Evolutionary conservation across 2,797 vertebrate species (phyloP).

Genomic region (Anisognathus igniventris): DNA sequence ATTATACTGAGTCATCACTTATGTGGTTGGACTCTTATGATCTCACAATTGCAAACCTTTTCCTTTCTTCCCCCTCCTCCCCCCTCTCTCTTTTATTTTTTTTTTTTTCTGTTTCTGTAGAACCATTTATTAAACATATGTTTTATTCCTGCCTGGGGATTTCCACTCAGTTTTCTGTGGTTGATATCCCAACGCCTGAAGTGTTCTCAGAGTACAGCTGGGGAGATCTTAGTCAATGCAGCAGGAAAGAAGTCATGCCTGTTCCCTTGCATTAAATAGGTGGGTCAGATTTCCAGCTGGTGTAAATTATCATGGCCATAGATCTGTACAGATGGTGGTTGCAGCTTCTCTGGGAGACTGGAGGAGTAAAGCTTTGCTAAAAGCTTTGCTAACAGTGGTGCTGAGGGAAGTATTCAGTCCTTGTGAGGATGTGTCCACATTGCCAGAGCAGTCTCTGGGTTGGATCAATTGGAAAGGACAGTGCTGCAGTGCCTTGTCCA

Average conservation of each 20-base stretch:
- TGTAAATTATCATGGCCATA: background rate
- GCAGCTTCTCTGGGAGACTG: background rate
- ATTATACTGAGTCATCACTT: constrained; percentile 39
- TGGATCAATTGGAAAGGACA: background rate
- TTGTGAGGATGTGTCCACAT: accelerated
- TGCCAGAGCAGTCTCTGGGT: background rate
- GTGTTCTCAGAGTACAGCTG: background rate
- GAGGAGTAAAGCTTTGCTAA: background rate
- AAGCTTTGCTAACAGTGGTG: background rate
- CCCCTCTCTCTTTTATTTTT: background rate
- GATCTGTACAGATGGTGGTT: background rate
- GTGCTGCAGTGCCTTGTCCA: background rate
- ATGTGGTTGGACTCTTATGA: background rate
- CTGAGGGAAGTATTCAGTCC: background rate
- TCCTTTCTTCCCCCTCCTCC: background rate
- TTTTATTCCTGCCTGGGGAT: constrained; percentile 1
- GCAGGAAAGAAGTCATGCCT: background rate
- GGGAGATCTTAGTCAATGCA: background rate
- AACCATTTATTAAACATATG: constrained; percentile 8
- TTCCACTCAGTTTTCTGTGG: constrained; percentile 31
- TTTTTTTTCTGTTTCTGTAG: background rate
- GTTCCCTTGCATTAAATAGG: background rate
- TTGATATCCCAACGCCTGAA: background rate
- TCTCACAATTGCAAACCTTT: constrained; percentile 1
- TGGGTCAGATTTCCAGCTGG: constrained; percentile 18